A percentile compares a stretch with the other conserved stretches of the same genome.
These are phyloP conservation scores for Holocentrus rufus DNA, from an alignment of 2,797 vertebrate genomes.

Conservation along the genomic window DNA sequence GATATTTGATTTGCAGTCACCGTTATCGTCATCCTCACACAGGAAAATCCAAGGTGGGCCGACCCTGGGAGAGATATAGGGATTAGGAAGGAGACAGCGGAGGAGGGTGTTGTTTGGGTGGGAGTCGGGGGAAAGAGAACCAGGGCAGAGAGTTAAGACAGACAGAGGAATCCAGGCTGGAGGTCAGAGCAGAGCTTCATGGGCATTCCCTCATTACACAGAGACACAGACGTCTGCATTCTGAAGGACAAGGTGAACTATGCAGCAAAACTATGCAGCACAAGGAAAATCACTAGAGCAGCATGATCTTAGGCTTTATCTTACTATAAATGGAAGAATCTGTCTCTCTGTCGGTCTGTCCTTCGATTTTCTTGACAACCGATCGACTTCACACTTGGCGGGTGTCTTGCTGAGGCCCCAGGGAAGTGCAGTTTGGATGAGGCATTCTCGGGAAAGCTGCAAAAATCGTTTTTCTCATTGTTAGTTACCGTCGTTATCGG, in stretches of 20 bases:
- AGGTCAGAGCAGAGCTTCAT: constrained; percentile 21
- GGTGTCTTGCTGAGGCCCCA: no score
- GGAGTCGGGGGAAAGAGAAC: neutral
- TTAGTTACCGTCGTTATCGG: no score
- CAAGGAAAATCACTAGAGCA: no score
- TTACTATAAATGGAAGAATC: no score
- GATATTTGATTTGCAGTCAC: constrained; percentile 16
- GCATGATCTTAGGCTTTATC: no score
- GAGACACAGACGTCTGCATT: neutral
- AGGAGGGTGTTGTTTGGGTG: neutral
- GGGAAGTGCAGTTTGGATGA: no score
- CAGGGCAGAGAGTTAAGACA: neutral
- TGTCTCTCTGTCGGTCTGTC: no score
- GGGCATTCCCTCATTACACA: constrained; percentile 33
- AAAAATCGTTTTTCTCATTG: no score
- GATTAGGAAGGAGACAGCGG: neutral
- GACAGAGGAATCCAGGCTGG: constrained; percentile 15
- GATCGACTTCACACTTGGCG: no score
- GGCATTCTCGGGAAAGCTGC: no score
- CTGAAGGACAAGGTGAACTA: constrained; percentile 4
- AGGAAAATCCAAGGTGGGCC: constrained; percentile 27
- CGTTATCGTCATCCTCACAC: constrained; percentile 11
- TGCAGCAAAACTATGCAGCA: neutral
- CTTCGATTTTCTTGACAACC: no score
- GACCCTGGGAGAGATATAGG: neutral